Conservation (phyloP, 2,113 vertebrate genomes). For the Pteronura brasiliensis region DNA sequence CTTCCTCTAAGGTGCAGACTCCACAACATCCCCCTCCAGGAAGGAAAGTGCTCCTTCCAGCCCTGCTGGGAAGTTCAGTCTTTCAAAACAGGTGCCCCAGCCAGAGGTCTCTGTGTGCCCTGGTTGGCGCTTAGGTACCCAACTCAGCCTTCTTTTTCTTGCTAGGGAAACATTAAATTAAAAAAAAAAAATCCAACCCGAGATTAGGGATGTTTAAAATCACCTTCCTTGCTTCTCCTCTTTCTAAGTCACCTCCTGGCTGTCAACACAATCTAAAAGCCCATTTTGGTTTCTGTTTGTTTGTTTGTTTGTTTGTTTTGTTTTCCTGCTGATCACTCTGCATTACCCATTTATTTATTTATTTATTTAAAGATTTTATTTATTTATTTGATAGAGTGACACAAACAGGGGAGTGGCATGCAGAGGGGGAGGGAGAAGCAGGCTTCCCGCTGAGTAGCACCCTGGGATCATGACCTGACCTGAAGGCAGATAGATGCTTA, state of each 20-base stretch:
- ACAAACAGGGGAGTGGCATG: no score
- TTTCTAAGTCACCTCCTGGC: background rate
- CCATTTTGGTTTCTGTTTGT: background rate
- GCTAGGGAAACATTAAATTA: background rate
- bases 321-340: background rate
- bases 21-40: no score
- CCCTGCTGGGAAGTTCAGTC: no score
- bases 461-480: no score
- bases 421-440: no score
- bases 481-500: no score
- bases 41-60: background rate
- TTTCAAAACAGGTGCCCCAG: background rate
- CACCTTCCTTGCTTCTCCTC: background rate
- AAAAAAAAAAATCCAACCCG: background rate
- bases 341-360: no score
- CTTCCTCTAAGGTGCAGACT: background rate
- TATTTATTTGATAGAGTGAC: no score
- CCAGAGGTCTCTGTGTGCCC: background rate
- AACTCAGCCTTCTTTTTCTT: background rate
- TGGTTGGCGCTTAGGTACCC: background rate
- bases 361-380: no score
- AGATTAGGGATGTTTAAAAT: background rate
- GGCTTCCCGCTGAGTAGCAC: no score
- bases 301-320: background rate
- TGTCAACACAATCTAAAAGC: background rate